Evolutionary conservation across 2,113 vertebrate species (phyloP), one percentile per base, ranked within the genome.

Genomic region (Sinosuthora webbiana): DNA sequence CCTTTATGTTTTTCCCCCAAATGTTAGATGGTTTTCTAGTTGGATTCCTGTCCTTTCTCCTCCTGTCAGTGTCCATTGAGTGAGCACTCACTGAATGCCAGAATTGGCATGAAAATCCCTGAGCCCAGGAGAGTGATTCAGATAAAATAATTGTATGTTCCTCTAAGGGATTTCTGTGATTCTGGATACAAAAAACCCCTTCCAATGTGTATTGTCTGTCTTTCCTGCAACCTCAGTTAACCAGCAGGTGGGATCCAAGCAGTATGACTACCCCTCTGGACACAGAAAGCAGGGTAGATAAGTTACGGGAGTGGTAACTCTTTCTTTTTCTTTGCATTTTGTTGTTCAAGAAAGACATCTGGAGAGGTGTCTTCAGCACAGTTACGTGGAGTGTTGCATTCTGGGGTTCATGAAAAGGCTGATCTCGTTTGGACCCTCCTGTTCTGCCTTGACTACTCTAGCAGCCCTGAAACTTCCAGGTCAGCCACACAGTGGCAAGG

Each of bases 341-440:
- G 24, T 25, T 33, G 42, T 30, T 24, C 37, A 41, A 59, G 28
- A n/a, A 59, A 4, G 20, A 27, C 7, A 3, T 9, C 25, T 80
- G 45, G 31, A 56, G 63, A 47, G 21, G 9, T 27, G n/a, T 86
- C 67, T 64, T 64, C 63, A 68, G 20, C 21, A 21, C 25, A 50
- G 1, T n/a, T 76, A 37, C 2, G 27, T 55, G 27, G 57, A 49
- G 33, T 1, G 0, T 10, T 71, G 62, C 50, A 59, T 67, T 70
- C 64, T 74, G 35, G 30, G 23, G 31, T 65, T 78, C 15, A 3
- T 42, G 44, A 28, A 73, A 57, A 76, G 15, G 6, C 3, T 6
- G 2, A 3, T 89, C n/a, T 78, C 0, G 0, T 50, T 90, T 16
- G 21, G 22, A 39, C 42, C 5, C 6, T 75, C 7, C 33, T 21